These are phyloP conservation scores for Tinea pellionella DNA, from an alignment of 2,888 invertebrate genomes.

Conservation along the genomic window DNA sequence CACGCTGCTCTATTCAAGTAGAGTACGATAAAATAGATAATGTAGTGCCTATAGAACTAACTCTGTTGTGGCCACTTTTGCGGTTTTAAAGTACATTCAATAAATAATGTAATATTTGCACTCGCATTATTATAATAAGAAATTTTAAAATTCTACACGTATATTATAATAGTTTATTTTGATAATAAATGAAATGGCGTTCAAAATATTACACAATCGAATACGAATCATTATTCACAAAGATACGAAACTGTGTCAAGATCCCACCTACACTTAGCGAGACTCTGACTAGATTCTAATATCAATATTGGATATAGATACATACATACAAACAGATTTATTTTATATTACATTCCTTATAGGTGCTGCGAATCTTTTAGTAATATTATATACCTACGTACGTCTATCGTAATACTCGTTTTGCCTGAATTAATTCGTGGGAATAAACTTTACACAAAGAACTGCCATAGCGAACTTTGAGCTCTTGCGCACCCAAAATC, in stretches of 20 bases:
- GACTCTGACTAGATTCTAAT: conserved; percentile 5
- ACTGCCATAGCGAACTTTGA: not conserved
- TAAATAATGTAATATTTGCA: not conserved
- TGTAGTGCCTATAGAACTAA: not conserved
- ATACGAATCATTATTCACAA: conserved; percentile 53
- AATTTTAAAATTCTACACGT: not conserved
- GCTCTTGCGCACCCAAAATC: conserved; percentile 45
- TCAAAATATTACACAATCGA: conserved; percentile 46
- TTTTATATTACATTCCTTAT: not conserved
- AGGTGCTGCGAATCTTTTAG: not conserved
- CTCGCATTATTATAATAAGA: not conserved
- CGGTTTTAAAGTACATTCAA: not conserved
- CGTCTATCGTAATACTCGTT: not conserved
- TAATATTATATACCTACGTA: no score
- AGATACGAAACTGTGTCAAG: conserved; percentile 51
- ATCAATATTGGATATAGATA: not conserved
- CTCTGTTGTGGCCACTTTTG: not conserved
- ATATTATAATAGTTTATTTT: not conserved
- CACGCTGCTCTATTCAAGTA: conserved; percentile 35
- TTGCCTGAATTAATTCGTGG: not conserved
- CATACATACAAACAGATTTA: not conserved
- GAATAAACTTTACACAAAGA: not conserved
- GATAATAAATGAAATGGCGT: conserved; percentile 8
- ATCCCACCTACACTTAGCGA: conserved; percentile 35
- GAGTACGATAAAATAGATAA: conserved; percentile 42